Percentiles rank a stretch among this genome's conserved stretches.
Evolutionary conservation across 2,113 vertebrate genomes (phyloP).

Genomic region (Stigmatopora argus): DNA sequence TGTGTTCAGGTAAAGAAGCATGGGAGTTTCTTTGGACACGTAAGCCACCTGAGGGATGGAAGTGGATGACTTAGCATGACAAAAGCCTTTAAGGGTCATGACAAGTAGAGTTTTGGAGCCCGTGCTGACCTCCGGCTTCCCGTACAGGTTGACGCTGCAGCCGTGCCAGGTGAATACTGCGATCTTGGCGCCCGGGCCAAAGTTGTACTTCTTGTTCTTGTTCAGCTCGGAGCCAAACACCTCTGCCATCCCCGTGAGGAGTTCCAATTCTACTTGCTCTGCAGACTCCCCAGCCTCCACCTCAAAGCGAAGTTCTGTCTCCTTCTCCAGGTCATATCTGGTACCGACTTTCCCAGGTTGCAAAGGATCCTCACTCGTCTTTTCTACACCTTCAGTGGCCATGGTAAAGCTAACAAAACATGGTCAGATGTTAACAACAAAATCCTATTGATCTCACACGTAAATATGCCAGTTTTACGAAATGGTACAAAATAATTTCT

Average conservation of each 20-base stretch:
- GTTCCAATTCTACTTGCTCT: slow-evolving; percentile 83
- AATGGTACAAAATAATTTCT: no score
- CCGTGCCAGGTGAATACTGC: slow-evolving; percentile 98
- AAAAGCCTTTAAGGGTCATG: slow-evolving; percentile 1
- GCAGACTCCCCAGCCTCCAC: slow-evolving; percentile 79
- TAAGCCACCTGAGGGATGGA: slow-evolving; percentile 77
- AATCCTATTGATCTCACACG: neutral
- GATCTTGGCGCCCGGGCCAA: slow-evolving; percentile 89
- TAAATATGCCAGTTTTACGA: no score
- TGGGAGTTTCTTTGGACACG: slow-evolving; percentile 91
- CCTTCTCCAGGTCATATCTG: slow-evolving; percentile 89
- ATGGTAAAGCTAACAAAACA: slow-evolving; percentile 43
- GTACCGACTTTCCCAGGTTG: slow-evolving; percentile 56
- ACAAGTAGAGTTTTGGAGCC: neutral
- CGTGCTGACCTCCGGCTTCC: slow-evolving; percentile 80
- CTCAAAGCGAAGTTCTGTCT: slow-evolving; percentile 95
- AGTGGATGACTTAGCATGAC: slow-evolving; percentile 2
- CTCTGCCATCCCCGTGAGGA: slow-evolving; percentile 88
- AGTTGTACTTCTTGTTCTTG: slow-evolving; percentile 91
- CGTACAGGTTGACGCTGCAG: slow-evolving; percentile 85
- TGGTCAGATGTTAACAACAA: neutral
- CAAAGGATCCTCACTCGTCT: slow-evolving; percentile 69
- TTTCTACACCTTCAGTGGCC: slow-evolving; percentile 66
- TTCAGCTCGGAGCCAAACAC: slow-evolving; percentile 95
- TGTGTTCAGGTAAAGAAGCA: slow-evolving; percentile 94